Evolutionary conservation across 2,888 invertebrate species (phyloP).

Genomic region (Nephrotoma flavescens): DNA sequence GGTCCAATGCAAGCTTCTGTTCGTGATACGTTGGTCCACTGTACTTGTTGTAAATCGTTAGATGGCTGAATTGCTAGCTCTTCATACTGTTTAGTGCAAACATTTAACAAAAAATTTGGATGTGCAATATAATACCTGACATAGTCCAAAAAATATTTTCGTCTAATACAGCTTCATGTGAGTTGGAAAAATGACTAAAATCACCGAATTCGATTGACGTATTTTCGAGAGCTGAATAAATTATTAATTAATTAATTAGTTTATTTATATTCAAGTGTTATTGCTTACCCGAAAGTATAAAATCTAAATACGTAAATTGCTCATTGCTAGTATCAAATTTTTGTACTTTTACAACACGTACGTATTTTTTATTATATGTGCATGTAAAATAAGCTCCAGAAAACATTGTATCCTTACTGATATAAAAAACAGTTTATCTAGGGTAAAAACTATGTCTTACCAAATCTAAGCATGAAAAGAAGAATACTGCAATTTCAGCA

Average conservation of each 20-base stretch:
- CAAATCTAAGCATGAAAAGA: too few species aligned
- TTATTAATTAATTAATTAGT: background rate
- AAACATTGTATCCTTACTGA: too few species aligned
- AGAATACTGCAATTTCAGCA: too few species aligned
- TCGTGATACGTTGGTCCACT: background rate
- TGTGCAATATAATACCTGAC: background rate
- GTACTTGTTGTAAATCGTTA: background rate
- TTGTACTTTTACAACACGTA: too few species aligned
- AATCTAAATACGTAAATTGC: too few species aligned
- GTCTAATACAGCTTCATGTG: background rate
- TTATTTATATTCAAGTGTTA: too few species aligned
- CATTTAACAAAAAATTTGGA: background rate
- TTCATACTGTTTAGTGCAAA: background rate
- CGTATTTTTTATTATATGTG: too few species aligned
- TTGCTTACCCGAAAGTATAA: too few species aligned
- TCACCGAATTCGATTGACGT: background rate
- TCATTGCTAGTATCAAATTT: too few species aligned
- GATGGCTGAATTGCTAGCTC: background rate
- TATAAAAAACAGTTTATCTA: too few species aligned
- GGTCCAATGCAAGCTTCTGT: background rate
- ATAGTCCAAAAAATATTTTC: background rate
- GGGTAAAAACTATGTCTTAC: too few species aligned
- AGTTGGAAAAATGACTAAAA: background rate
- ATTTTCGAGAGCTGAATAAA: background rate
- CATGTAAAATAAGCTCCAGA: too few species aligned